Conservation (phyloP, 2,797 vertebrate genomes). For the Platalea minor region DNA sequence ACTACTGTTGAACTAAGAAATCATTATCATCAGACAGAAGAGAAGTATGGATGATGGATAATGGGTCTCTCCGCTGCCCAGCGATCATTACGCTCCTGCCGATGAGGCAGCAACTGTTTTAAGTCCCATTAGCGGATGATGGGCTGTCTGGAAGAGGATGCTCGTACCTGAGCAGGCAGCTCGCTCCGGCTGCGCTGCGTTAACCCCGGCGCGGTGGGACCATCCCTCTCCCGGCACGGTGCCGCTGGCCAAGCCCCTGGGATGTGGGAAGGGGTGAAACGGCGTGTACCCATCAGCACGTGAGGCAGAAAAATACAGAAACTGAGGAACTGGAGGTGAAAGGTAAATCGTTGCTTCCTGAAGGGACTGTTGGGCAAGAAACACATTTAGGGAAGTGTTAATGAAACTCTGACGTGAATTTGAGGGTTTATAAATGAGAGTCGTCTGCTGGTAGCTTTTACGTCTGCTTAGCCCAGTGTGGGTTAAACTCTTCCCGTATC, state of each 20-base stretch:
- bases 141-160: constrained; percentile 77
- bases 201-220: constrained; percentile 45
- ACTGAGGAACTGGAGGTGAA: neutral
- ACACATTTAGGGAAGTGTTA: neutral
- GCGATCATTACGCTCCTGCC: constrained; percentile 73
- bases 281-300: rapidly evolving
- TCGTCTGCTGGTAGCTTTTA: neutral
- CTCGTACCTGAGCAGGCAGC: constrained; percentile 63
- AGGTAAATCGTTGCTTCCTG: neutral
- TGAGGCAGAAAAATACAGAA: neutral
- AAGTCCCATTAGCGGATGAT: constrained; percentile 78
- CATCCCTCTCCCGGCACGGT: neutral
- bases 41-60: constrained; percentile 74
- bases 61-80: constrained; percentile 75
- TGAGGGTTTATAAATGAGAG: neutral
- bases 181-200: constrained; percentile 36
- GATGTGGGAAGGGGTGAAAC: neutral
- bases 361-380: neutral
- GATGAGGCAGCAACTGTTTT: constrained; percentile 75
- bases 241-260: neutral
- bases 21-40: constrained; percentile 73
- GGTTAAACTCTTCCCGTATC: neutral
- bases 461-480: rapidly evolving
- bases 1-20: constrained; percentile 70
- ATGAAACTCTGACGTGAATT: neutral